Conservation (phyloP, 1,140 invertebrate genomes). For the Lepidurus apus region DNA sequence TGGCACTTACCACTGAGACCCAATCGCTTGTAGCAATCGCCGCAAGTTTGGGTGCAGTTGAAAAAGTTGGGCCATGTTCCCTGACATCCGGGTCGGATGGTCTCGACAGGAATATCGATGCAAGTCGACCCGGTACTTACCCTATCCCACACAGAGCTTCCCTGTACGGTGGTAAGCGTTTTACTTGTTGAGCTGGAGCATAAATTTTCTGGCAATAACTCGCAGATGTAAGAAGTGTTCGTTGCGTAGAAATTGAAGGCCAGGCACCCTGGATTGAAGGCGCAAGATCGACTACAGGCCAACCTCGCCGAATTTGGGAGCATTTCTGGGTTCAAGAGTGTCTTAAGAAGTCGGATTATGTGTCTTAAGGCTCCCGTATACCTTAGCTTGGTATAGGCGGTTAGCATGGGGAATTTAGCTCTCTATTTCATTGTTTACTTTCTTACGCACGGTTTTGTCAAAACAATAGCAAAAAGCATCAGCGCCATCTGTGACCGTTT, state of each 20-base stretch:
- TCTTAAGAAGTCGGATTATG: background rate
- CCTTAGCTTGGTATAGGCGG: no score
- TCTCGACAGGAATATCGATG: background rate
- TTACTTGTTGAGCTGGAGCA: background rate
- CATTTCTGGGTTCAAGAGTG: background rate
- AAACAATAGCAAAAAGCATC: no score
- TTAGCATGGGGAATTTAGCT: no score
- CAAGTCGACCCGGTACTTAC: background rate
- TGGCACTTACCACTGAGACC: background rate
- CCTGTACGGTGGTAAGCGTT: background rate
- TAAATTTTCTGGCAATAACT: background rate
- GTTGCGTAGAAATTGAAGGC: background rate
- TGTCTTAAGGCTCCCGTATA: no score
- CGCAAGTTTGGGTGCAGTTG: background rate
- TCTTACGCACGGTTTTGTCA: no score
- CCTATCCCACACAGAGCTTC: background rate
- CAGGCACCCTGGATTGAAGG: background rate
- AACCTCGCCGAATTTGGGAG: background rate
- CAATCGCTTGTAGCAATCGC: background rate
- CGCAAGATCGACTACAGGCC: background rate
- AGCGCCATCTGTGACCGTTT: no score
- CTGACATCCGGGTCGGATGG: background rate
- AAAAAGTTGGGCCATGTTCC: background rate
- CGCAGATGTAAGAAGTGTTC: background rate
- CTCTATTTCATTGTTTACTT: no score